Evolutionary conservation across 1,140 invertebrate genomes (phyloP).

Genomic region (Leptinotarsa lineolata): DNA sequence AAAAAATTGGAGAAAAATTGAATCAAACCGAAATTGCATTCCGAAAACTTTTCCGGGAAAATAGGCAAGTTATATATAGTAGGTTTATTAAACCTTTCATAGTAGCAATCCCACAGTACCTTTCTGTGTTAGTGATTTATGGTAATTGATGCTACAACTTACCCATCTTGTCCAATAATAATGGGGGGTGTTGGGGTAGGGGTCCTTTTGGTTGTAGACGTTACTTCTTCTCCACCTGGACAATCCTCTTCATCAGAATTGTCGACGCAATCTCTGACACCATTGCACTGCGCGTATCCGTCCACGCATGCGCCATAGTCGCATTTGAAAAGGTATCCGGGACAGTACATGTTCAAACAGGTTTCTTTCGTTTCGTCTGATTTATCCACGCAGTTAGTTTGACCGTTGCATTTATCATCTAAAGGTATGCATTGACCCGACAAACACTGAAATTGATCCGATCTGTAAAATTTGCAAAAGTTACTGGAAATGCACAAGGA

Average conservation of each 20-base stretch:
- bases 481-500: neutral
- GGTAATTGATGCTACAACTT: too few species aligned
- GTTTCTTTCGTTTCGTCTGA: constrained; percentile 65
- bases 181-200: constrained; percentile 12
- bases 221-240: constrained; percentile 11
- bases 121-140: too few species aligned
- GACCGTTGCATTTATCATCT: constrained; percentile 59
- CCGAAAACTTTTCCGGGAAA: too few species aligned
- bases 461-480: constrained; percentile 34
- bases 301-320: constrained; percentile 50
- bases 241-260: constrained; percentile 67
- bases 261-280: constrained; percentile 66
- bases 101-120: too few species aligned
- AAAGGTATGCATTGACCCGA: constrained; percentile 63
- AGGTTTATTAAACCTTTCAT: too few species aligned
- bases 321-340: constrained; percentile 43
- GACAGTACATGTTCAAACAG: constrained; percentile 44
- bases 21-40: too few species aligned
- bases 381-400: constrained; percentile 62
- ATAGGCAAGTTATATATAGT: too few species aligned
- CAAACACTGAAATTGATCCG: constrained; percentile 59
- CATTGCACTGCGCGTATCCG: constrained; percentile 59
- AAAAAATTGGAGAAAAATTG: too few species aligned
- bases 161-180: too few species aligned
- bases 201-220: neutral